A percentile compares a stretch with the other conserved stretches of the same genome.
phyloP scores from a whole-genome alignment of 2,888 invertebrate genomes.

The Cerastis leucographa region DNA sequence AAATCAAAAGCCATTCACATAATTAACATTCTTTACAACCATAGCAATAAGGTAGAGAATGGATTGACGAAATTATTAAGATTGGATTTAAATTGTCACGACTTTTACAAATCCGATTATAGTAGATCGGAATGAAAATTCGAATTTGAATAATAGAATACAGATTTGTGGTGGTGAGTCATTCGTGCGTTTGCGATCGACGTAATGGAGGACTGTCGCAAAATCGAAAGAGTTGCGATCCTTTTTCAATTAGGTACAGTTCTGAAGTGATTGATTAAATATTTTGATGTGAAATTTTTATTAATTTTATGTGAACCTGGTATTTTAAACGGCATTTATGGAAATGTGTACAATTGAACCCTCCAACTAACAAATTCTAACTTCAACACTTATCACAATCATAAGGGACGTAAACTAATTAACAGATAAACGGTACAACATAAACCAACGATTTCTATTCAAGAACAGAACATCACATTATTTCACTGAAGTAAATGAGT shows the following conservation, averaged over 20 bases:
- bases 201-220: slow-evolving; percentile 27
- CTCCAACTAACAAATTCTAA: background rate
- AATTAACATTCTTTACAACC: slow-evolving; percentile 39
- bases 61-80: slow-evolving; percentile 32
- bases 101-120: slow-evolving; percentile 72
- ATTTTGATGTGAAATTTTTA: background rate
- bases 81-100: slow-evolving; percentile 58
- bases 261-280: background rate
- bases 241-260: background rate
- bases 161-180: slow-evolving; percentile 50
- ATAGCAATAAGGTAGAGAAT: slow-evolving; percentile 44
- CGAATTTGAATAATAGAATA: slow-evolving; percentile 72
- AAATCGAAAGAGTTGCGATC: slow-evolving; percentile 8
- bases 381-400: slow-evolving; percentile 7
- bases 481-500: slow-evolving; percentile 59
- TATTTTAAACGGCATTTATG: background rate
- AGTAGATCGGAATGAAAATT: slow-evolving; percentile 70
- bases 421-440: slow-evolving; percentile 37
- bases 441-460: slow-evolving; percentile 57
- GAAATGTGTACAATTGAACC: background rate
- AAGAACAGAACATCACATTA: slow-evolving; percentile 60
- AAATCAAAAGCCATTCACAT: slow-evolving; percentile 44
- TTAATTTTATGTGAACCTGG: background rate
- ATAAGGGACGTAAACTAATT: slow-evolving; percentile 39
- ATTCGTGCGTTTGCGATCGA: slow-evolving; percentile 34